Evolutionary conservation across 2,888 invertebrate species (phyloP).

Genomic region (Salpingus planirostris): DNA sequence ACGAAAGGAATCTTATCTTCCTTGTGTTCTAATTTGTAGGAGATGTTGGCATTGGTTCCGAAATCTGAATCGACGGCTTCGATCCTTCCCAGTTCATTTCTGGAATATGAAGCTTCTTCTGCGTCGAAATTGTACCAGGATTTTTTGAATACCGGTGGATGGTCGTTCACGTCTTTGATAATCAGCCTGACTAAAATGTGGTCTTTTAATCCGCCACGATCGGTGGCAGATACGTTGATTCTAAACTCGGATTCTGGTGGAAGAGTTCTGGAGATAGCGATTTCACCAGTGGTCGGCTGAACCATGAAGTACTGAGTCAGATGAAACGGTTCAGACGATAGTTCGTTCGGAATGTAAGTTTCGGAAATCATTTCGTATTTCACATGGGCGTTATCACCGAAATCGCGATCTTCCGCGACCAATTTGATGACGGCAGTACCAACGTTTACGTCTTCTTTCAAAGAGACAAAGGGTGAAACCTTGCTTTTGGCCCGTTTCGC

Average conservation of each 20-base stretch:
- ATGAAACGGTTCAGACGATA: slow-evolving; percentile 42
- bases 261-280: slow-evolving; percentile 60
- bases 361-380: slow-evolving; percentile 64
- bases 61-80: slow-evolving; percentile 73
- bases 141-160: slow-evolving; percentile 73
- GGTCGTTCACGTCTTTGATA: slow-evolving; percentile 73
- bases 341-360: slow-evolving; percentile 51
- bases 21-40: slow-evolving; percentile 53
- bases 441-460: slow-evolving; percentile 64
- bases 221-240: slow-evolving; percentile 66
- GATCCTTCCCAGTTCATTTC: slow-evolving; percentile 63
- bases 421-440: slow-evolving; percentile 62
- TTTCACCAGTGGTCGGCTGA: slow-evolving; percentile 65
- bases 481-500: slow-evolving; percentile 27
- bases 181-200: slow-evolving; percentile 60
- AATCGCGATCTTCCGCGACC: slow-evolving; percentile 64
- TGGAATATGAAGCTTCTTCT: slow-evolving; percentile 66
- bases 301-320: slow-evolving; percentile 63
- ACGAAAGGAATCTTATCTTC: slow-evolving; percentile 54
- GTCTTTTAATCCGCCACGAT: slow-evolving; percentile 66
- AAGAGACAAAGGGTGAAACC: slow-evolving; percentile 52
- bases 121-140: slow-evolving; percentile 77
- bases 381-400: slow-evolving; percentile 59
- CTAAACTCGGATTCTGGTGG: slow-evolving; percentile 68
- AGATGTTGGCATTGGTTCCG: slow-evolving; percentile 69